Evolutionary conservation across 1,140 invertebrate species (phyloP).

Genomic region (Aphis craccivora): DNA sequence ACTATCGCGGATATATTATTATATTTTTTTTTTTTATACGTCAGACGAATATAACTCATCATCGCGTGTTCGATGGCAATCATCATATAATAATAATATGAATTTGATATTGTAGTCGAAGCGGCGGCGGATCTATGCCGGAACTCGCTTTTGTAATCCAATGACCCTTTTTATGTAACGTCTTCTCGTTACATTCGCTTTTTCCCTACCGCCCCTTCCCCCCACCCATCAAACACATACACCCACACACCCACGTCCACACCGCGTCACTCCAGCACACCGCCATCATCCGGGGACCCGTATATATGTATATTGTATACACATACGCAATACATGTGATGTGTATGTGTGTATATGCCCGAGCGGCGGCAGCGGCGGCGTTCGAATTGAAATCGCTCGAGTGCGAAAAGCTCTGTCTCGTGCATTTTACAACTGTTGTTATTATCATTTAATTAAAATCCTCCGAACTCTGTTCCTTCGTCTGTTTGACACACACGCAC

Average conservation of each 20-base stretch:
- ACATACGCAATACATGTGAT: too few relatives aligned
- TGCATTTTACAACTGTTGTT: slow-evolving; percentile 58
- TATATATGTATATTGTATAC: slow-evolving; percentile 12
- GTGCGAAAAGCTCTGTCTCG: slow-evolving; percentile 58
- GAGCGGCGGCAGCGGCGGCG: not conserved
- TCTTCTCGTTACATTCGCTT: slow-evolving; percentile 49
- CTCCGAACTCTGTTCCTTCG: slow-evolving; percentile 56
- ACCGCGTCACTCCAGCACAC: not conserved
- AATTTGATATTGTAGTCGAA: not conserved
- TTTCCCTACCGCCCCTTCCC: not conserved
- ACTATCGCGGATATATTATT: not conserved
- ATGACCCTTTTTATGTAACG: slow-evolving; percentile 56
- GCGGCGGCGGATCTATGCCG: not conserved
- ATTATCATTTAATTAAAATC: slow-evolving; percentile 59
- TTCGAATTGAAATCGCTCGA: slow-evolving; percentile 57
- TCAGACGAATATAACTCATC: not conserved
- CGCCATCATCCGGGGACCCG: not conserved
- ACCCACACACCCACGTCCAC: too few relatives aligned
- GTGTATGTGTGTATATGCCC: not conserved
- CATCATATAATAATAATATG: not conserved
- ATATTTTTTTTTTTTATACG: not conserved
- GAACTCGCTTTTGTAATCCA: slow-evolving; percentile 52
- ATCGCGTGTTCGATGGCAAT: not conserved
- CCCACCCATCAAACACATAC: not conserved
- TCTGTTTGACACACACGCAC: slow-evolving; percentile 50